Conservation (phyloP, 2,797 vertebrate genomes). For the Chelon labrosus region DNA sequence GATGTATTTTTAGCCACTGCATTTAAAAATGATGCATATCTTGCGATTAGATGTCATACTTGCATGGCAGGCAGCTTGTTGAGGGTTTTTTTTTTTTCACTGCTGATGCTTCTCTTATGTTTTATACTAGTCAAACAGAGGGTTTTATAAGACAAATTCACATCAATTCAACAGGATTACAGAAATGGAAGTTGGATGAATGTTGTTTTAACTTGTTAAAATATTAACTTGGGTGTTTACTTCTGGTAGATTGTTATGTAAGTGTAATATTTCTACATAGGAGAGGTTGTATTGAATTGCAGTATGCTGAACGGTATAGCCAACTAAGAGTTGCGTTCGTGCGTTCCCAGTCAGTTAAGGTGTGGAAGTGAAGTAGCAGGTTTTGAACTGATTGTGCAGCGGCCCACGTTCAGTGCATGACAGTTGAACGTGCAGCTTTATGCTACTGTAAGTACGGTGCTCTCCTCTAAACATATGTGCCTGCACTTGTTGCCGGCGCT, state of each 20-base stretch:
- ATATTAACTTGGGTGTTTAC: too few relatives aligned
- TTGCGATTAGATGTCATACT: constrained; percentile 8
- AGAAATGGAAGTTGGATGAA: not conserved
- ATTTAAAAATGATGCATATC: constrained; percentile 10
- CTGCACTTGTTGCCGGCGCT: constrained; percentile 53
- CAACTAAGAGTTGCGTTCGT: too few relatives aligned
- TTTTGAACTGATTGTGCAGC: constrained; percentile 7
- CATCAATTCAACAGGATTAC: too few relatives aligned
- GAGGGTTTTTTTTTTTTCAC: not conserved
- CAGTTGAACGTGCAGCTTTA: constrained; percentile 6
- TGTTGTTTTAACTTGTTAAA: too few relatives aligned
- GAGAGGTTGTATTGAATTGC: constrained; percentile 1
- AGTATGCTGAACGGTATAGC: not conserved
- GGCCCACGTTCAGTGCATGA: not conserved
- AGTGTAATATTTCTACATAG: too few relatives aligned
- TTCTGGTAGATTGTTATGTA: too few relatives aligned
- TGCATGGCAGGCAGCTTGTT: not conserved
- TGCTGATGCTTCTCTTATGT: not conserved
- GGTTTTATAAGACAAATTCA: too few relatives aligned
- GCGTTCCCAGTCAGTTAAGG: constrained; percentile 38
- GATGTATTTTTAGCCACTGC: constrained; percentile 35
- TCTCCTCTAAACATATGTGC: constrained; percentile 23
- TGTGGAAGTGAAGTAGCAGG: constrained; percentile 30
- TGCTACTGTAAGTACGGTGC: not conserved
- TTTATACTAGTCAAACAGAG: not conserved